Evolutionary conservation across 2,113 vertebrate species (phyloP).

Genomic region (Amphilophus citrinellus): DNA sequence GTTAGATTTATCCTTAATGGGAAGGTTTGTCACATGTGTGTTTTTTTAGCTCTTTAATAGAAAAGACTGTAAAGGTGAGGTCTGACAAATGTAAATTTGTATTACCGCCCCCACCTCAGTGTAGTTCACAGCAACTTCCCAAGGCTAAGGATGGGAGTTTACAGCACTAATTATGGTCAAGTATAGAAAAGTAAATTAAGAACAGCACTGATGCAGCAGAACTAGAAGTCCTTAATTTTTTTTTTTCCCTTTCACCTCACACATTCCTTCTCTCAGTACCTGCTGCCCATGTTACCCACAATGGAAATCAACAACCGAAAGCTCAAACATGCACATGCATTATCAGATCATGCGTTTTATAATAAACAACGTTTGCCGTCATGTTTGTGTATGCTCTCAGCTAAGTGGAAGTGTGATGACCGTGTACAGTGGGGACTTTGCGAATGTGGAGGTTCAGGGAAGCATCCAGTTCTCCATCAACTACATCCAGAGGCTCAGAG

Average conservation of each 20-base stretch:
- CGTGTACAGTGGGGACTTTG: slow-evolving; percentile 90
- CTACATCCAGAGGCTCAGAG: slow-evolving; percentile 89
- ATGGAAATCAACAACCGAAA: neutral
- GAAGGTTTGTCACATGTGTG: neutral
- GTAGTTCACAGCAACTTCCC: neutral
- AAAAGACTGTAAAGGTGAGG: neutral
- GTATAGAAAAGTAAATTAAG: neutral
- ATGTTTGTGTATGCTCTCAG: slow-evolving; percentile 70
- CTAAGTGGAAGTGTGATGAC: slow-evolving; percentile 93
- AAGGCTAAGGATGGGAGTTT: neutral
- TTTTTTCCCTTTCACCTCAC: neutral
- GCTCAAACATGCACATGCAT: neutral
- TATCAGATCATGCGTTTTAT: neutral
- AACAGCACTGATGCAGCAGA: neutral
- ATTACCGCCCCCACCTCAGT: neutral
- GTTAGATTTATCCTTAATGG: neutral
- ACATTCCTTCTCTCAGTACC: neutral
- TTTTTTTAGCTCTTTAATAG: neutral
- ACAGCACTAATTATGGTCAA: neutral
- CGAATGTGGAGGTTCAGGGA: slow-evolving; percentile 90
- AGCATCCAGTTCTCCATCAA: slow-evolving; percentile 93
- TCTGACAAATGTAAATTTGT: neutral
- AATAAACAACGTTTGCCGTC: neutral
- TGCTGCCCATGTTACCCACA: neutral
- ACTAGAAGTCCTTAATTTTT: no score